Evolutionary conservation across 2,888 invertebrate genomes (phyloP).

Genomic region (Cheiracanthium punctorium): DNA sequence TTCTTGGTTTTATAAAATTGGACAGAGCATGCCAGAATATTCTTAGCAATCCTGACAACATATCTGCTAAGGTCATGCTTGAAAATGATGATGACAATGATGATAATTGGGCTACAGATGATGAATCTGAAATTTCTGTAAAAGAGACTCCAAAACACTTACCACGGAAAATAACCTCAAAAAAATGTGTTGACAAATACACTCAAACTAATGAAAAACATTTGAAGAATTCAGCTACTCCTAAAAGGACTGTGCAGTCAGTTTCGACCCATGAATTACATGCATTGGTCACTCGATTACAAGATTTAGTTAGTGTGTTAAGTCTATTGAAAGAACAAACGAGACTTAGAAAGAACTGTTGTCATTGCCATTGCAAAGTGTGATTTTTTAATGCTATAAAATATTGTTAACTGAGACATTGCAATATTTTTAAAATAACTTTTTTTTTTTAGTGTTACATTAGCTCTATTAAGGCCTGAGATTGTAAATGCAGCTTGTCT

Average conservation of each 20-base stretch:
- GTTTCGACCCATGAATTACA: not conserved
- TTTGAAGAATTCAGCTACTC: not conserved
- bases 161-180: not conserved
- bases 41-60: not conserved
- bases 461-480: no score
- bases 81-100: not conserved
- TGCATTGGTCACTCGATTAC: not conserved
- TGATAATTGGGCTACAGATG: slow-evolving; percentile 33
- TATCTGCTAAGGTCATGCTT: not conserved
- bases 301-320: slow-evolving; percentile 8
- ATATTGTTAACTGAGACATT: no score
- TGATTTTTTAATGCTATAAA: no score
- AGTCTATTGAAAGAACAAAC: not conserved
- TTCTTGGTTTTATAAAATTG: slow-evolving; percentile 41
- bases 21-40: not conserved
- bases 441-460: no score
- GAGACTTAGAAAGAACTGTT: not conserved
- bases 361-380: not conserved
- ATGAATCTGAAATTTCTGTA: not conserved
- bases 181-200: slow-evolving; percentile 16
- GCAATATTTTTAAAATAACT: no score
- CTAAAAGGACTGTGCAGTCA: no score
- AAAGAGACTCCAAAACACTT: not conserved
- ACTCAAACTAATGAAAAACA: slow-evolving; percentile 33
- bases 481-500: no score